Conservation (phyloP, 2,797 vertebrate species). For the Labeo calbasu region DNA sequence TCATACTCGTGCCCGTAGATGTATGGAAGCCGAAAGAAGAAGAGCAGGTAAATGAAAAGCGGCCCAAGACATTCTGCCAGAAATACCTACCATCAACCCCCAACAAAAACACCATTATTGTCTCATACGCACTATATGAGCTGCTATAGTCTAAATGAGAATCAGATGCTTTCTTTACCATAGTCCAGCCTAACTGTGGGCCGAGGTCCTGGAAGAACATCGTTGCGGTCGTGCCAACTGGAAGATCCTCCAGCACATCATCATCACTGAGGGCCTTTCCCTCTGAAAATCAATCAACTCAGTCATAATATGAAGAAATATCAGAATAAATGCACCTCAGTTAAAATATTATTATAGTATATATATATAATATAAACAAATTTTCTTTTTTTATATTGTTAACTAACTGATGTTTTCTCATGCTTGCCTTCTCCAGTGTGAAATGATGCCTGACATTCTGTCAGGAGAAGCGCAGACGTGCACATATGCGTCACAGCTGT, state of each 20-base stretch:
- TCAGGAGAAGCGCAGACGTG: conserved; percentile 14
- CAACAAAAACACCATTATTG: neutral
- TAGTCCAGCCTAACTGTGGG: conserved; percentile 84
- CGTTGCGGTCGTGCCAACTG: conserved; percentile 81
- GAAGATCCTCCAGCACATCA: conserved; percentile 80
- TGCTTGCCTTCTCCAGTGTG: neutral
- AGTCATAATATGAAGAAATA: neutral
- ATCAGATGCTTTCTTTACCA: conserved; percentile 69
- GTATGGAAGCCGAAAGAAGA: conserved; percentile 77
- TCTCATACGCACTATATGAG: neutral
- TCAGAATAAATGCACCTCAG: neutral
- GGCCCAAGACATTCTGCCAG: conserved; percentile 76
- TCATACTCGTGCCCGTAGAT: conserved; percentile 72
- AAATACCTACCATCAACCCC: conserved; percentile 69
- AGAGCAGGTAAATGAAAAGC: conserved; percentile 76
- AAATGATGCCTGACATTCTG: conserved; percentile 26
- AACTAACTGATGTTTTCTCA: neutral
- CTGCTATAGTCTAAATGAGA: neutral
- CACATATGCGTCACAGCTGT: conserved; percentile 34
- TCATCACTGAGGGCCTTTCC: conserved; percentile 81
- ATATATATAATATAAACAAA: neutral
- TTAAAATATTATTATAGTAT: neutral
- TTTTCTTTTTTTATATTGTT: neutral
- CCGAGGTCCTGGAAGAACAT: conserved; percentile 84
- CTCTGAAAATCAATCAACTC: conserved; percentile 64